phyloP scores from a whole-genome alignment of 2,888 invertebrate species.

The Eristalinus sepulchralis region DNA sequence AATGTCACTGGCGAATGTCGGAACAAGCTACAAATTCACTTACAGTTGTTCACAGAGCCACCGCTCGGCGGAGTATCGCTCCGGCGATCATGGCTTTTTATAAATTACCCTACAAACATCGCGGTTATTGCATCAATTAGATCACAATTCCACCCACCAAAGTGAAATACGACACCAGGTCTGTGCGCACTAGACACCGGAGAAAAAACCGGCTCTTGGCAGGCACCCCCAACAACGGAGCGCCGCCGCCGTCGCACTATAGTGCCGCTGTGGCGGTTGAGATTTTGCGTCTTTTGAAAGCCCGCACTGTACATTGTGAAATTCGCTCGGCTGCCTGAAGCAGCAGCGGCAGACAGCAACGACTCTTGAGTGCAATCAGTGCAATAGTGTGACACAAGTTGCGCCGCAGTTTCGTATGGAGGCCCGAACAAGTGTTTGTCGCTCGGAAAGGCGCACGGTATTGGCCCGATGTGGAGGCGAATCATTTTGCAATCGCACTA shows the following conservation, averaged over 20 bases:
- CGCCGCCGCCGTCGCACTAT: neutral
- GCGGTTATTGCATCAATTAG: slow-evolving; percentile 55
- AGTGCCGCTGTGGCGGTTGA: neutral
- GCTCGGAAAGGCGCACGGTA: slow-evolving; percentile 32
- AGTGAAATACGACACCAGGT: slow-evolving; percentile 16
- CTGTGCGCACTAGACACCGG: neutral
- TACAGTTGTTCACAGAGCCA: neutral
- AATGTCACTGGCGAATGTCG: neutral
- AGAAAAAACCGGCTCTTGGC: slow-evolving; percentile 19
- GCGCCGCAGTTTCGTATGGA: slow-evolving; percentile 5
- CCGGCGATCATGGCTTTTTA: neutral
- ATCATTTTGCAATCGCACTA: slow-evolving; percentile 60
- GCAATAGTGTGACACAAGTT: slow-evolving; percentile 56
- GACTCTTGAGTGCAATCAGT: slow-evolving; percentile 27
- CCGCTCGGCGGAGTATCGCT: neutral
- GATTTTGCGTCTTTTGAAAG: slow-evolving; percentile 40
- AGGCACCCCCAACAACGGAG: slow-evolving; percentile 2
- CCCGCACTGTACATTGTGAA: slow-evolving; percentile 48
- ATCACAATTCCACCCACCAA: slow-evolving; percentile 62
- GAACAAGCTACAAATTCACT: neutral
- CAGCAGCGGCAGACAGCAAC: neutral
- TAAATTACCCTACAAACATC: slow-evolving; percentile 13
- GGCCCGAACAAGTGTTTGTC: slow-evolving; percentile 60
- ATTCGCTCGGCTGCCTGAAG: slow-evolving; percentile 11
- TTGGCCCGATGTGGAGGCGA: slow-evolving; percentile 52